phyloP scores from a whole-genome alignment of 2,888 invertebrate genomes.

The Iphiclides podalirius region DNA sequence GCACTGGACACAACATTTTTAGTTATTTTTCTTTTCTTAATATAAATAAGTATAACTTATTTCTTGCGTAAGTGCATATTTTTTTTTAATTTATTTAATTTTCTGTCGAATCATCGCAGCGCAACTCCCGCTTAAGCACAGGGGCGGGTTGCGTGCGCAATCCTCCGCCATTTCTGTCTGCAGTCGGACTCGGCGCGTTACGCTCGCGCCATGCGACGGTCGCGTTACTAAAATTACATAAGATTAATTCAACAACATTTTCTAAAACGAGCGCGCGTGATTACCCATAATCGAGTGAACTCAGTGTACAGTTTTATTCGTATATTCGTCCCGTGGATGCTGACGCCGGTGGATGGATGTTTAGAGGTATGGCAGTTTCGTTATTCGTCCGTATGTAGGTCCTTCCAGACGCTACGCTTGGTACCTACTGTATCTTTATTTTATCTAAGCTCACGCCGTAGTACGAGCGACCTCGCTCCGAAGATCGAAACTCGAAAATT shows the following conservation, averaged over 20 bases:
- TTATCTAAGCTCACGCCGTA: conserved; percentile 4
- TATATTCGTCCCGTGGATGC: conserved; percentile 9
- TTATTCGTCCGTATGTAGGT: conserved; percentile 4
- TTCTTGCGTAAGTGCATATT: too few relatives aligned
- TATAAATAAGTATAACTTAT: too few relatives aligned
- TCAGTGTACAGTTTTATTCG: conserved; percentile 13
- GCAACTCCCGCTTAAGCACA: conserved; percentile 43
- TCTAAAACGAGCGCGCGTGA: conserved; percentile 8
- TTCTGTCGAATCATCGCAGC: conserved; percentile 18
- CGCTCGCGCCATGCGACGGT: conserved; percentile 62
- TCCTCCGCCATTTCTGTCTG: conserved; percentile 69
- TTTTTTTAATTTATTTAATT: too few relatives aligned
- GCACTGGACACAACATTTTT: too few relatives aligned
- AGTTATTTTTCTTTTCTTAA: too few relatives aligned
- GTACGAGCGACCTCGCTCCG: background rate
- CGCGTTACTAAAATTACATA: conserved; percentile 54
- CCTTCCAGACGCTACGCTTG: conserved; percentile 13
- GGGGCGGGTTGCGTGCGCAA: conserved; percentile 76
- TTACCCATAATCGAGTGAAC: conserved; percentile 10
- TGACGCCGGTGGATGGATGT: conserved; percentile 7
- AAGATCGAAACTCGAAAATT: background rate
- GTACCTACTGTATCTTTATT: conserved; percentile 12
- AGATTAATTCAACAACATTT: conserved; percentile 25
- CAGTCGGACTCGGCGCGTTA: conserved; percentile 65
- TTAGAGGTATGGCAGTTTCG: conserved; percentile 1